Conservation (phyloP, 2,888 invertebrate species). For the Exocentrus adspersus region DNA sequence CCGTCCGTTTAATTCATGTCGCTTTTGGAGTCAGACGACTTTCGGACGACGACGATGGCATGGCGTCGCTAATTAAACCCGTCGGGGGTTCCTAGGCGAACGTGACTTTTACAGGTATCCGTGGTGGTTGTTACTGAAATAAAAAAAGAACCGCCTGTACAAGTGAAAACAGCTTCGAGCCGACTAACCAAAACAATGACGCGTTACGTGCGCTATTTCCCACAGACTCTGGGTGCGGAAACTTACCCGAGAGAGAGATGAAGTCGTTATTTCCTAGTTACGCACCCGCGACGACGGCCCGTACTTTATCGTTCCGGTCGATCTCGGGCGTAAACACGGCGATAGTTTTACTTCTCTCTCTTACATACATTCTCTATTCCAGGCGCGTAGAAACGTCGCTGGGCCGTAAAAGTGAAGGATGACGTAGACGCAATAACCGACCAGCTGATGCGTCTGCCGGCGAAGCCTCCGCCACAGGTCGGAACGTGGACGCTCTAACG, state of each 20-base stretch:
- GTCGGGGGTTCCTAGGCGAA: too few relatives aligned
- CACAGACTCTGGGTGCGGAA: not conserved
- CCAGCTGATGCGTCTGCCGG: not conserved
- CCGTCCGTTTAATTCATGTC: too few relatives aligned
- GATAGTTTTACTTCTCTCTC: constrained; percentile 18
- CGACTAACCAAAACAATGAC: too few relatives aligned
- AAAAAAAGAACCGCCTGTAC: too few relatives aligned
- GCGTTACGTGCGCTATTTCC: not conserved
- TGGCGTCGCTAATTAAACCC: too few relatives aligned
- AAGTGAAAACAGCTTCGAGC: too few relatives aligned
- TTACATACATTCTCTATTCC: constrained; percentile 14
- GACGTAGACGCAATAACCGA: constrained; percentile 2
- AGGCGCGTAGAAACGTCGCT: constrained; percentile 31
- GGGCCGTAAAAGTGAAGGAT: constrained; percentile 31
- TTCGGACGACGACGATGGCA: too few relatives aligned
- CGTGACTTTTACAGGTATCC: too few relatives aligned
- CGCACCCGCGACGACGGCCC: not conserved
- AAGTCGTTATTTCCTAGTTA: not conserved
- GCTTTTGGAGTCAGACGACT: too few relatives aligned
- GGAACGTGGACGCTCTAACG: too few relatives aligned
- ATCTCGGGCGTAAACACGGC: constrained; percentile 23
- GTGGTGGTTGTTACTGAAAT: too few relatives aligned
- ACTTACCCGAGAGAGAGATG: not conserved
- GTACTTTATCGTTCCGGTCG: constrained; percentile 12
- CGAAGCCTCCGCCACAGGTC: constrained; percentile 8